These are phyloP conservation scores for Seira ritae DNA, from an alignment of 2,888 invertebrate genomes.

Conservation along the genomic window DNA sequence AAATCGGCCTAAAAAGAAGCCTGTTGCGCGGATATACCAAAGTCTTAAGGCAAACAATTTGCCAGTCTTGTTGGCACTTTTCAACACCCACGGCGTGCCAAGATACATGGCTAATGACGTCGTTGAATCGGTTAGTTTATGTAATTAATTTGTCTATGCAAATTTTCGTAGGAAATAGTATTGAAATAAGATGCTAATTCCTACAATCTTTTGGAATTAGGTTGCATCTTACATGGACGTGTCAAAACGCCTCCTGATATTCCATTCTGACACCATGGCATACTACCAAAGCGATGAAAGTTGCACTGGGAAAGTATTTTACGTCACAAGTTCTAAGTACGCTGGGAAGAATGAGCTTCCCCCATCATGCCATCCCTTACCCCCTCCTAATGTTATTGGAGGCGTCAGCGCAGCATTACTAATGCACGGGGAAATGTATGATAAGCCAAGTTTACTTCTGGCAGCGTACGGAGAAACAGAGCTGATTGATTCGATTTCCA, in stretches of 20 bases:
- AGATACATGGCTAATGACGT: constrained; percentile 61
- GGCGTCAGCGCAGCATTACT: constrained; percentile 68
- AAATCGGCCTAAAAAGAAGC: constrained; percentile 54
- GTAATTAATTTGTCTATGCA: background rate
- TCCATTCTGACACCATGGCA: constrained; percentile 62
- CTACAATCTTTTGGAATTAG: constrained; percentile 37
- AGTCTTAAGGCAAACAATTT: constrained; percentile 17
- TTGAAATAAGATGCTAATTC: too few species aligned
- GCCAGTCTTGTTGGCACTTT: constrained; percentile 60
- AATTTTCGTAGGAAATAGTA: too few species aligned
- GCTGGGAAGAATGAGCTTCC: constrained; percentile 32
- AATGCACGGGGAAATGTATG: constrained; percentile 52
- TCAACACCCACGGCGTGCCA: constrained; percentile 66
- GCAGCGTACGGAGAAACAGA: constrained; percentile 65
- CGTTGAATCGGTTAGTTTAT: constrained; percentile 50
- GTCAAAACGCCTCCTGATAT: constrained; percentile 56
- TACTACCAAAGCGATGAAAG: constrained; percentile 57
- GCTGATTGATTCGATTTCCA: constrained; percentile 66
- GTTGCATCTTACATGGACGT: constrained; percentile 41
- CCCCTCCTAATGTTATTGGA: constrained; percentile 66
- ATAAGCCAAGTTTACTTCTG: constrained; percentile 59
- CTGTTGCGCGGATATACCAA: constrained; percentile 51
- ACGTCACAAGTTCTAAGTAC: constrained; percentile 50
- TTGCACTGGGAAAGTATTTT: constrained; percentile 59
- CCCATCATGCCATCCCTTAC: constrained; percentile 27